Conservation (phyloP, 1,140 invertebrate species). For the Bombus pascuorum region DNA sequence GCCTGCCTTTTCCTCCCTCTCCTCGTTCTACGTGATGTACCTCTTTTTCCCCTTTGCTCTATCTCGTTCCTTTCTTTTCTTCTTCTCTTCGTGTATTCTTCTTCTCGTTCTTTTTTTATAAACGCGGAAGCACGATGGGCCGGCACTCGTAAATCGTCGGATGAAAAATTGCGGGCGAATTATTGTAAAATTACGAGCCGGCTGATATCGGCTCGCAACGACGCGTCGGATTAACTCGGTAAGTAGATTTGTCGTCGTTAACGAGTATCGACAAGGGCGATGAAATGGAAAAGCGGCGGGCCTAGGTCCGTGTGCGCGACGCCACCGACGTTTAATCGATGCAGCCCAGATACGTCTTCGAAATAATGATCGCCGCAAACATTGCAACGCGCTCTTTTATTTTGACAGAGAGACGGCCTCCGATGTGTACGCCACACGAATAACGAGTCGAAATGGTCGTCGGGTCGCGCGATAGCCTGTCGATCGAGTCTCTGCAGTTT, state of each 20-base stretch:
- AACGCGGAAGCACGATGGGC: neutral
- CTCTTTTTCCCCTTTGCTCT: neutral
- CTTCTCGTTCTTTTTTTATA: neutral
- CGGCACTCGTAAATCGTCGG: slow-evolving; percentile 61
- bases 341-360: neutral
- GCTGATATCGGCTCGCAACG: slow-evolving; percentile 3
- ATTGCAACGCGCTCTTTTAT: neutral
- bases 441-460: neutral
- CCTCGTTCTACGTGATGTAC: neutral
- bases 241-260: slow-evolving; percentile 38
- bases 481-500: neutral
- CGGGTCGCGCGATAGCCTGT: neutral
- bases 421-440: slow-evolving; percentile 2
- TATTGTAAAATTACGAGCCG: slow-evolving; percentile 62
- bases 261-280: slow-evolving; percentile 38
- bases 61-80: neutral
- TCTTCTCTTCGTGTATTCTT: neutral
- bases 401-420: neutral
- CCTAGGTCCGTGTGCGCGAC: neutral
- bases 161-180: slow-evolving; percentile 64
- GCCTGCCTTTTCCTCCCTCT: slow-evolving; percentile 30
- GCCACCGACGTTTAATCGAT: slow-evolving; percentile 16
- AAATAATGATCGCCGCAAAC: slow-evolving; percentile 15
- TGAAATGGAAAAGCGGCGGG: neutral
- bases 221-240: slow-evolving; percentile 25